These are phyloP conservation scores for Chionis minor DNA, from an alignment of 2,113 vertebrate genomes.

Conservation along the genomic window DNA sequence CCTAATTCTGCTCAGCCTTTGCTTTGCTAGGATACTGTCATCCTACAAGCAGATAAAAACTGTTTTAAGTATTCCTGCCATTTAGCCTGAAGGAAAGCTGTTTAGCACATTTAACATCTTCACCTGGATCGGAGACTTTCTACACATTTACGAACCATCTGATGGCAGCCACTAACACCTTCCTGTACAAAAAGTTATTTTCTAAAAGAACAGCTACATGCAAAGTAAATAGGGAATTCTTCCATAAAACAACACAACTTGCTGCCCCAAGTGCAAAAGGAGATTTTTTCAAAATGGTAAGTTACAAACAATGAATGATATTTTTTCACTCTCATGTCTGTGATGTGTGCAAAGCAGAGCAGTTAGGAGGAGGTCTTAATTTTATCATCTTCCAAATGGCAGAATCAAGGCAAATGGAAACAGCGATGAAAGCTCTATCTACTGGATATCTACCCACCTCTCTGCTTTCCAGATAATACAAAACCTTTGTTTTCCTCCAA, in stretches of 20 bases:
- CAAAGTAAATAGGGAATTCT: background rate
- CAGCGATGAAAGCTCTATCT: background rate
- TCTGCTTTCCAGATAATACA: background rate
- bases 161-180: conserved; percentile 9
- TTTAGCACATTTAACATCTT: conserved; percentile 28
- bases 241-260: background rate
- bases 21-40: background rate
- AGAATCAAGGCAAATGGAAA: background rate
- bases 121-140: background rate
- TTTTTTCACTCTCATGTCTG: background rate
- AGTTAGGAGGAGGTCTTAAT: background rate
- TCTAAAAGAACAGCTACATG: conserved; percentile 1
- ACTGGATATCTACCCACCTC: background rate
- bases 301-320: background rate
- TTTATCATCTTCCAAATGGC: background rate
- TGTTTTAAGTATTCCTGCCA: background rate
- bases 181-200: background rate
- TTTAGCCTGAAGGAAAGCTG: conserved; percentile 27
- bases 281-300: background rate
- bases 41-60: background rate
- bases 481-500: background rate
- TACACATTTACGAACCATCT: conserved; percentile 1
- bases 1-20: background rate
- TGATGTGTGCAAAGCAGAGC: background rate
- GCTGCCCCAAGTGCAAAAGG: background rate